A percentile compares a stretch with the other conserved stretches of the same genome.
Conservation (phyloP, 2,797 vertebrate species). For the Alauda arvensis region DNA sequence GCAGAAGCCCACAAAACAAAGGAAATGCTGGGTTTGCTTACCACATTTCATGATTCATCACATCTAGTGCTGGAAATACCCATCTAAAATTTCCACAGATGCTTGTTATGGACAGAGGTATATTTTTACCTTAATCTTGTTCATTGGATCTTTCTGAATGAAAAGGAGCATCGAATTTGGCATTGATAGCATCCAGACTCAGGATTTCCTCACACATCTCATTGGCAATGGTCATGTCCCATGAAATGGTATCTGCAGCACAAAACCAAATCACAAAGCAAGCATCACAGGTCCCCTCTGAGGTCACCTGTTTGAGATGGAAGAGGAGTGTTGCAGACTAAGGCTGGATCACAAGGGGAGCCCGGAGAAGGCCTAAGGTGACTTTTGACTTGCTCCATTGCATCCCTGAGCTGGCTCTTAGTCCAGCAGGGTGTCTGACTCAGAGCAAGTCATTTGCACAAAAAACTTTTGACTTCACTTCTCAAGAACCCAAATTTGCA, state of each 20-base stretch:
- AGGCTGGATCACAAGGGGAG: background rate
- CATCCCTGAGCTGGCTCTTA: background rate
- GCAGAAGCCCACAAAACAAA: slow-evolving; percentile 3
- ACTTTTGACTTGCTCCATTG: background rate
- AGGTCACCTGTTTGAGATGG: background rate
- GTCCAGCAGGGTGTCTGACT: background rate
- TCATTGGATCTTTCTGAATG: background rate
- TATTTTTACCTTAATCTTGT: background rate
- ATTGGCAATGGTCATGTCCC: background rate
- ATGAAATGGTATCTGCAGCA: background rate
- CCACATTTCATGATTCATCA: background rate
- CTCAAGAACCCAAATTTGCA: background rate
- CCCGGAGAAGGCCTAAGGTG: background rate
- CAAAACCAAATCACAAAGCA: background rate
- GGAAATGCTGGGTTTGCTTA: slow-evolving; percentile 7
- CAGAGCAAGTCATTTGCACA: background rate
- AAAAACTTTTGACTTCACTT: background rate
- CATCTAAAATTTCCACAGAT: background rate
- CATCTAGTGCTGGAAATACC: slow-evolving; percentile 11
- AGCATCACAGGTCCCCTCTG: background rate
- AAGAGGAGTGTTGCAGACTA: background rate
- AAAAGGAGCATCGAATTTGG: background rate
- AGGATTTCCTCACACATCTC: background rate
- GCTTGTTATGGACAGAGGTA: background rate
- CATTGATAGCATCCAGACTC: rapidly evolving